Conservation (phyloP, 2,888 invertebrate species). For the Linnaemya tessellans region DNA sequence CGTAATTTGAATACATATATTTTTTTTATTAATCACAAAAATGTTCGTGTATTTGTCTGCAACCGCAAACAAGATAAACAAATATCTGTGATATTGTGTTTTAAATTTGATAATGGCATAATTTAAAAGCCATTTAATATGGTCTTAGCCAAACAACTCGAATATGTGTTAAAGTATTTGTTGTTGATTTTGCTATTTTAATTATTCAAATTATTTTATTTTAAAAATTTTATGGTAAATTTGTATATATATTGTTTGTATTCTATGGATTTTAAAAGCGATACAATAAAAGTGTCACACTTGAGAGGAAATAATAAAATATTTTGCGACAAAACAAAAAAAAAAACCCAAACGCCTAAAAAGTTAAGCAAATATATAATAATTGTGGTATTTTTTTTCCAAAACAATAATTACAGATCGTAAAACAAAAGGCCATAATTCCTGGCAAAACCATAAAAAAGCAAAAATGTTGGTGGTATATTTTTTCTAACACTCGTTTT, state of each 20-base stretch:
- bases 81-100: constrained; percentile 45
- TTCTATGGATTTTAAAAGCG: not conserved
- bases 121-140: constrained; percentile 45
- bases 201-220: constrained; percentile 23
- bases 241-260: not conserved
- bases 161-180: constrained; percentile 21
- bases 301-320: not conserved
- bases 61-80: constrained; percentile 39
- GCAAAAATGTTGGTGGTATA: too few relatives aligned
- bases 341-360: not conserved
- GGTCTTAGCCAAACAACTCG: not conserved
- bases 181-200: constrained; percentile 6
- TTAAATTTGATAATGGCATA: constrained; percentile 46
- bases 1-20: constrained; percentile 44
- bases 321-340: not conserved
- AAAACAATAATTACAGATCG: not conserved
- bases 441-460: too few relatives aligned
- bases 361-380: not conserved
- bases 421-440: too few relatives aligned
- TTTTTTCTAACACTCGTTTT: too few relatives aligned
- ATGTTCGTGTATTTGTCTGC: constrained; percentile 25
- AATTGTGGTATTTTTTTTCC: not conserved
- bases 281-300: not conserved
- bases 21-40: constrained; percentile 31
- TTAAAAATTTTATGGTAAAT: constrained; percentile 4